phyloP scores from a whole-genome alignment of 2,888 invertebrate genomes.

The Cheilosia urbana region DNA sequence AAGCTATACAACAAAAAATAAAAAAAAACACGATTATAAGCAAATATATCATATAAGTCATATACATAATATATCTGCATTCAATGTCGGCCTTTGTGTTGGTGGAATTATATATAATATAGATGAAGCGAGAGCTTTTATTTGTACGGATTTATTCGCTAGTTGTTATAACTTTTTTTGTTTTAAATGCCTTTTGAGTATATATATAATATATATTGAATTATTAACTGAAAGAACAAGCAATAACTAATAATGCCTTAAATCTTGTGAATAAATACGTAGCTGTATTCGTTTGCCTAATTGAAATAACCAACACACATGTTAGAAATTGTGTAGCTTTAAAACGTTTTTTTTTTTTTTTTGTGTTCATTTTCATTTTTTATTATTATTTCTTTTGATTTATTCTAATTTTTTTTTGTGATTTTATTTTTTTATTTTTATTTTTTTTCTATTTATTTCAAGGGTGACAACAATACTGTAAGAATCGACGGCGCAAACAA shows the following conservation, averaged over 20 bases:
- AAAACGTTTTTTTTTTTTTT: conserved; percentile 7
- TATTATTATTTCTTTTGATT: conserved; percentile 8
- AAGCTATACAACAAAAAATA: conserved; percentile 53
- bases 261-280: conserved; percentile 71
- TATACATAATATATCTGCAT: conserved; percentile 48
- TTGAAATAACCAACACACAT: conserved; percentile 55
- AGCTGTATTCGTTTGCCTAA: conserved; percentile 67
- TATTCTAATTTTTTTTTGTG: conserved; percentile 5
- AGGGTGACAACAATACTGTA: conserved; percentile 84
- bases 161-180: conserved; percentile 43
- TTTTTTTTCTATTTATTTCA: conserved; percentile 41
- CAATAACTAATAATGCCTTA: conserved; percentile 74
- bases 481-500: conserved; percentile 83
- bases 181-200: conserved; percentile 40
- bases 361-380: background rate
- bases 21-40: conserved; percentile 15
- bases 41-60: conserved; percentile 41
- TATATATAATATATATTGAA: background rate
- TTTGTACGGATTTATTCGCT: conserved; percentile 49
- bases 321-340: conserved; percentile 62
- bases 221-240: conserved; percentile 65
- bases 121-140: conserved; percentile 15
- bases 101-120: conserved; percentile 41
- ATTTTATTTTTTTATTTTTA: conserved; percentile 7
- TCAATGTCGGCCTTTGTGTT: conserved; percentile 64